phyloP scores from a whole-genome alignment of 2,113 vertebrate species.

The Tragelaphus scriptus region DNA sequence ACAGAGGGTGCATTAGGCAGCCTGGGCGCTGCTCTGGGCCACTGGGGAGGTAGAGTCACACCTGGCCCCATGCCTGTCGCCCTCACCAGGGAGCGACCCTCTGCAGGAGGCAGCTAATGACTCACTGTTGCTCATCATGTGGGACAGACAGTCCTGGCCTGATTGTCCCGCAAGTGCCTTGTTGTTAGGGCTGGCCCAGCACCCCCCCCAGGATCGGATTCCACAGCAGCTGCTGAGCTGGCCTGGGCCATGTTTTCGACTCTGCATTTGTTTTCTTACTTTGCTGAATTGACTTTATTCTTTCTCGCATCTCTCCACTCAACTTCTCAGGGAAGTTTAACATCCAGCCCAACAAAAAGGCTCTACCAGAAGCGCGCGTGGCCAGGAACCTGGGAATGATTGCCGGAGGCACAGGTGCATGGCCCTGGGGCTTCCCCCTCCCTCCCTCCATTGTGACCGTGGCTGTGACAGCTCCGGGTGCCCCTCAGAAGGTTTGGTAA shows the following conservation, averaged over 20 bases:
- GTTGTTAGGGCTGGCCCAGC: neutral
- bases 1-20: neutral
- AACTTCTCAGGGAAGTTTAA: constrained; percentile 76
- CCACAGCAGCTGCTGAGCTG: neutral
- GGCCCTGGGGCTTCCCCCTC: neutral
- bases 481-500: neutral
- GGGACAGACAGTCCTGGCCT: neutral
- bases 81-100: neutral
- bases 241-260: neutral
- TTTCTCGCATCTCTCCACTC: neutral
- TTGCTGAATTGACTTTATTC: neutral
- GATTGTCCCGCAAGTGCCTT: neutral
- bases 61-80: constrained; percentile 16
- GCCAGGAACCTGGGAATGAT: constrained; percentile 79
- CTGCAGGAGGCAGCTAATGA: constrained; percentile 7
- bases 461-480: neutral
- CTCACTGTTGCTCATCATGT: neutral
- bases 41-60: neutral
- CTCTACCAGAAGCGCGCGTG: constrained; percentile 68
- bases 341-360: constrained; percentile 80
- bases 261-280: constrained; percentile 7
- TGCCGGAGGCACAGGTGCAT: constrained; percentile 82
- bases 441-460: neutral
- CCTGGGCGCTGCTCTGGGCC: neutral
- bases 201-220: neutral